These are phyloP conservation scores for Cephonodes hylas DNA, from an alignment of 2,888 invertebrate genomes.

Conservation along the genomic window DNA sequence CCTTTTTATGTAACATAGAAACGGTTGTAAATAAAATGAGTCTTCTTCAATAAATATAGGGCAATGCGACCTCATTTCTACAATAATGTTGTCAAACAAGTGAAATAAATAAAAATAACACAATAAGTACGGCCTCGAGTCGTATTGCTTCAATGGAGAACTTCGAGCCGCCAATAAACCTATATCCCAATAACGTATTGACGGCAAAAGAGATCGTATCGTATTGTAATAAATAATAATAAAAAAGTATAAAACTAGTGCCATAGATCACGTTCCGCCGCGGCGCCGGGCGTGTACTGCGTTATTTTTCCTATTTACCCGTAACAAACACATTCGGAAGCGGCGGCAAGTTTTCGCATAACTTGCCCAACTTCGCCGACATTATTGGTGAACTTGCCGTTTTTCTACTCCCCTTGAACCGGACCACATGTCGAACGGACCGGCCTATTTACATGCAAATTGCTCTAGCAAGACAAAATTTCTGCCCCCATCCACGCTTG, in stretches of 20 bases:
- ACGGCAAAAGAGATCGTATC: neutral
- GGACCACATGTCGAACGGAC: slow-evolving; percentile 51
- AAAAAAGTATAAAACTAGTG: slow-evolving; percentile 30
- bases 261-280: slow-evolving; percentile 39
- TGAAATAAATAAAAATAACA: neutral
- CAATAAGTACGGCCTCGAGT: neutral
- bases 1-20: too few relatives aligned
- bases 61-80: neutral
- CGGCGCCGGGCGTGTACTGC: slow-evolving; percentile 19
- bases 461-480: slow-evolving; percentile 24
- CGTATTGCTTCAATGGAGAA: neutral
- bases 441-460: slow-evolving; percentile 66
- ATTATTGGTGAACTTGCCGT: slow-evolving; percentile 24
- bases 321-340: slow-evolving; percentile 45
- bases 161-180: neutral
- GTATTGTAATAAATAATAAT: slow-evolving; percentile 11
- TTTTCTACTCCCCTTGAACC: slow-evolving; percentile 29
- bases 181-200: neutral
- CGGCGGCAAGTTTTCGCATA: slow-evolving; percentile 57
- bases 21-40: neutral
- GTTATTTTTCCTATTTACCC: slow-evolving; percentile 57
- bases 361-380: slow-evolving; percentile 39
- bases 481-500: slow-evolving; percentile 35
- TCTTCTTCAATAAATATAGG: neutral
- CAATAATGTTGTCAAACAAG: neutral